A percentile compares a stretch with the other conserved stretches of the same genome.
Evolutionary conservation across 2,797 vertebrate genomes (phyloP).

Genomic region (Sandelia bainsii): DNA sequence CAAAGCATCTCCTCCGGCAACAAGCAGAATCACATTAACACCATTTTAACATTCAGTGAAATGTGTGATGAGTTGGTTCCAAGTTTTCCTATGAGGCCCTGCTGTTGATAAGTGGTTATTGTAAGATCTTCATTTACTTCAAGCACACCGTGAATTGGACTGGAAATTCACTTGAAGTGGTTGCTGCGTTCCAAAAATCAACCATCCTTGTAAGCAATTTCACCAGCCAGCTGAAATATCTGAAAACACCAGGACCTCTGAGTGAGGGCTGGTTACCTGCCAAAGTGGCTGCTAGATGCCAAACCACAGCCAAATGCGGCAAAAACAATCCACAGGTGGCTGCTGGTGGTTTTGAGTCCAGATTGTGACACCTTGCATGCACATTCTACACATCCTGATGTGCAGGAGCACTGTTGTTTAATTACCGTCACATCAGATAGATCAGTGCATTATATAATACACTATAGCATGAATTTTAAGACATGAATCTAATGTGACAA

Average conservation of each 20-base stretch:
- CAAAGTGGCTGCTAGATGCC: conserved; percentile 18
- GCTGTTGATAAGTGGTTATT: conserved; percentile 37
- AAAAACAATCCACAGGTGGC: conserved; percentile 27
- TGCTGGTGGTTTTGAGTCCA: conserved; percentile 12
- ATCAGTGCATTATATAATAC: conserved; percentile 25
- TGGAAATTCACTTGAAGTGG: conserved; percentile 13
- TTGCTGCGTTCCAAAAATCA: conserved; percentile 32
- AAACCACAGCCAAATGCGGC: conserved; percentile 19
- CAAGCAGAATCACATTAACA: conserved; percentile 16
- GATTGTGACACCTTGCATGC: conserved; percentile 20
- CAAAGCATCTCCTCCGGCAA: conserved; percentile 34
- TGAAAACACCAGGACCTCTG: conserved; percentile 35
- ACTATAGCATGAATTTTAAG: conserved; percentile 31
- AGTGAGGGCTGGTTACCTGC: conserved; percentile 29
- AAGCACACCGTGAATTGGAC: conserved; percentile 11
- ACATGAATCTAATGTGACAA: conserved; percentile 44
- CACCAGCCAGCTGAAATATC: conserved; percentile 38
- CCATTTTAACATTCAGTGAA: conserved; percentile 11
- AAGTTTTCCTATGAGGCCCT: conserved; percentile 10
- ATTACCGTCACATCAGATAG: conserved; percentile 21
- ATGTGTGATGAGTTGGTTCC: neutral
- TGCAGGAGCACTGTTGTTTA: conserved; percentile 7
- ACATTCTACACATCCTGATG: conserved; percentile 21
- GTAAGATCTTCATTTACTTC: conserved; percentile 28
- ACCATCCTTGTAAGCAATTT: conserved; percentile 19